These are phyloP conservation scores for Leptopilina clavipes DNA, from an alignment of 1,140 invertebrate genomes.

Conservation along the genomic window DNA sequence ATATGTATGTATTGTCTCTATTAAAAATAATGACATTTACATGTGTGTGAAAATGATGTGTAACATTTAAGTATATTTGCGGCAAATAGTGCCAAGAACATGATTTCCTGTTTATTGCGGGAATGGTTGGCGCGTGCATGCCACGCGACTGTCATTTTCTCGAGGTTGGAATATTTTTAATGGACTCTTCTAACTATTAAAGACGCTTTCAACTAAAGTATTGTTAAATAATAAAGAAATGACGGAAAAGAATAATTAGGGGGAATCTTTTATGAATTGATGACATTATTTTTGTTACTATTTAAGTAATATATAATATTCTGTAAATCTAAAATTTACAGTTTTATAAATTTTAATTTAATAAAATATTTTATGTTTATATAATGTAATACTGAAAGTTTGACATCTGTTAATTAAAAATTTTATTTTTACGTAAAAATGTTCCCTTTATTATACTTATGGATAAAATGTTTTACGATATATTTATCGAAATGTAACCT, in stretches of 20 bases:
- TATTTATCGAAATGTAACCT: too few species aligned
- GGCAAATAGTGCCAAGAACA: neutral
- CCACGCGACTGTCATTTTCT: constrained; percentile 63
- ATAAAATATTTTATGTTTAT: too few species aligned
- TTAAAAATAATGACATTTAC: neutral
- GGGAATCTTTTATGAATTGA: too few species aligned
- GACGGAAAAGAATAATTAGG: neutral
- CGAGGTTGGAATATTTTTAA: constrained; percentile 45
- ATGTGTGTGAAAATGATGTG: neutral
- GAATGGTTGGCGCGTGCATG: constrained; percentile 65
- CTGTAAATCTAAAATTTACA: too few species aligned
- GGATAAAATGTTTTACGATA: too few species aligned
- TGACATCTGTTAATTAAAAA: too few species aligned
- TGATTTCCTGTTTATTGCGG: constrained; percentile 57
- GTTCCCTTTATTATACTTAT: too few species aligned
- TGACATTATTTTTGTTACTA: too few species aligned
- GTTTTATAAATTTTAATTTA: too few species aligned
- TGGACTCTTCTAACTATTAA: constrained; percentile 49
- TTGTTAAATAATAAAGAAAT: neutral
- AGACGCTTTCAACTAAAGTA: constrained; percentile 38
- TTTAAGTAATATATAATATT: too few species aligned
- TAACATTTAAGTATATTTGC: neutral
- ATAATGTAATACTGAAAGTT: too few species aligned
- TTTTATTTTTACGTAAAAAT: too few species aligned
- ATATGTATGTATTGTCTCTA: neutral